A percentile compares a stretch with the other conserved stretches of the same genome.
phyloP scores from a whole-genome alignment of 2,797 vertebrate genomes.

The Acipenser transmontanus region DNA sequence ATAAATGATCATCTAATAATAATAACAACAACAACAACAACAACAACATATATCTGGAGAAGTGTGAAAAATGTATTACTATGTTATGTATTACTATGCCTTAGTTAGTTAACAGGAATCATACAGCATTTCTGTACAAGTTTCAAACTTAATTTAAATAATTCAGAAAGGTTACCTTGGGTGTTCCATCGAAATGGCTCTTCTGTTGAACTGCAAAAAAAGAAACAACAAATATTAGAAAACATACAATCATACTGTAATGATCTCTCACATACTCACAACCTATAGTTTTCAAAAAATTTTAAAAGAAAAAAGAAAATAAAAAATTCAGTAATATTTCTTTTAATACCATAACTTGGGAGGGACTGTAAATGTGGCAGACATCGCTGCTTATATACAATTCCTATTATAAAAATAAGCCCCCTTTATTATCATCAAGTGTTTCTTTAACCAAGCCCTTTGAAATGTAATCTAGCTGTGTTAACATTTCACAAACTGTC shows the following conservation, averaged over 20 bases:
- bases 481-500: constrained; percentile 14
- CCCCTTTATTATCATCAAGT: too few species aligned
- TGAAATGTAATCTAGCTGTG: background rate
- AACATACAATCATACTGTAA: constrained; percentile 14
- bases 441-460: too few species aligned
- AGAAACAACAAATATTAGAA: constrained; percentile 22
- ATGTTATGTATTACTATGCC: too few species aligned
- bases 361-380: too few species aligned
- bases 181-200: constrained; percentile 93
- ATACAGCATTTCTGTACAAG: background rate
- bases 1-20: too few species aligned
- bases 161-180: constrained; percentile 72
- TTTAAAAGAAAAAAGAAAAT: background rate
- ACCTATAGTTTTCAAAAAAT: background rate
- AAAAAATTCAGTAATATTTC: background rate
- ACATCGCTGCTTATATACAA: too few species aligned
- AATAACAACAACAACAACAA: too few species aligned
- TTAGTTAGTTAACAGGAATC: too few species aligned
- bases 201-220: constrained; percentile 81
- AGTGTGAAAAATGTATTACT: too few species aligned
- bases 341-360: background rate
- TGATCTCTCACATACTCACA: constrained; percentile 6
- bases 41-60: too few species aligned
- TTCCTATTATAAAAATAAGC: too few species aligned
- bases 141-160: background rate